phyloP scores from a whole-genome alignment of 2,888 invertebrate genomes.

The Acanthoscelides obtectus region DNA sequence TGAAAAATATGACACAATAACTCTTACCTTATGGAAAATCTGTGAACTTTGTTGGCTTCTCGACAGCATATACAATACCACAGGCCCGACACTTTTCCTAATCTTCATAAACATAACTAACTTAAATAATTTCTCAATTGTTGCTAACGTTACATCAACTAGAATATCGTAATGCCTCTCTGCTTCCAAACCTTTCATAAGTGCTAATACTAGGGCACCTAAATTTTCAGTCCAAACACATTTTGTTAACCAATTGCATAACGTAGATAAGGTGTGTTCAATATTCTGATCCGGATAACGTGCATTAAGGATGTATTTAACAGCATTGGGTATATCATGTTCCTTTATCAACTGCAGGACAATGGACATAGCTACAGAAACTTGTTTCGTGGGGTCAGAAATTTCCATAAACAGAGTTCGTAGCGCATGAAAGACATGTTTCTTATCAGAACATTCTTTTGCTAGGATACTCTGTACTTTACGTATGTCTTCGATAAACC shows the following conservation, averaged over 20 bases:
- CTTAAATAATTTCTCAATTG: constrained; percentile 56
- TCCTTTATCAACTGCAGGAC: constrained; percentile 51
- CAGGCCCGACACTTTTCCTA: constrained; percentile 56
- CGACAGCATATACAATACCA: constrained; percentile 61
- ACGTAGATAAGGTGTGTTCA: constrained; percentile 57
- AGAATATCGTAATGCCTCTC: constrained; percentile 47
- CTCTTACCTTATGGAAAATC: constrained; percentile 49
- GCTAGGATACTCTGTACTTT: constrained; percentile 38
- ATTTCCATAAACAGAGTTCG: constrained; percentile 58
- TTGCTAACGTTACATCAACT: constrained; percentile 57
- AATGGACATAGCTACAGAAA: constrained; percentile 57
- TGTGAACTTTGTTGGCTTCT: constrained; percentile 57
- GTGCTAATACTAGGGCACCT: constrained; percentile 62
- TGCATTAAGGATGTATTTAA: constrained; percentile 45
- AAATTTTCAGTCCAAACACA: constrained; percentile 61
- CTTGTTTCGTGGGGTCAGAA: constrained; percentile 49
- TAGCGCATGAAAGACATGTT: constrained; percentile 53
- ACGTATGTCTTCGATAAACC: constrained; percentile 40
- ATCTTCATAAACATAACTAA: constrained; percentile 54
- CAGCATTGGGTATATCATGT: constrained; percentile 38
- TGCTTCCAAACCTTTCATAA: constrained; percentile 55
- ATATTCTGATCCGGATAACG: constrained; percentile 52
- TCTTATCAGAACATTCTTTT: constrained; percentile 44
- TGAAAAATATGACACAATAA: too few species aligned
- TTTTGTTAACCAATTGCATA: constrained; percentile 65